Evolutionary conservation across 2,797 vertebrate genomes (phyloP).

Genomic region (Leuciscus waleckii): DNA sequence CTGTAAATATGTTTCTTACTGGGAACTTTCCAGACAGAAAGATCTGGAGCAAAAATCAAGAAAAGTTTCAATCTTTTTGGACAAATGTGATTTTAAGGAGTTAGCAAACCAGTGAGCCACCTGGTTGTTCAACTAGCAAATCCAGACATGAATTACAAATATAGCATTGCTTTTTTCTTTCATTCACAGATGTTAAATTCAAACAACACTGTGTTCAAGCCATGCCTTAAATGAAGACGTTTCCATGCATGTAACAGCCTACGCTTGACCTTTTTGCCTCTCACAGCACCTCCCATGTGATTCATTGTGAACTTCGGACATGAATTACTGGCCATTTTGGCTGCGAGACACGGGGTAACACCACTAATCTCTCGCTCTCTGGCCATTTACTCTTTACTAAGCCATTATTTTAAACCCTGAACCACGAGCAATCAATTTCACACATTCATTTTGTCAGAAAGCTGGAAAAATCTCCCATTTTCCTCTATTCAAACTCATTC

Average conservation of each 20-base stretch:
- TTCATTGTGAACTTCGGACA: constrained; percentile 23
- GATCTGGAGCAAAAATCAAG: not conserved
- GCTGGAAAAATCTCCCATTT: constrained; percentile 56
- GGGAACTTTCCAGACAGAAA: constrained; percentile 4
- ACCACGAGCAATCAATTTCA: constrained; percentile 65
- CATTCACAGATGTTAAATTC: constrained; percentile 4
- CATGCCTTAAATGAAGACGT: constrained; percentile 8
- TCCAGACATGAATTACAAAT: not conserved
- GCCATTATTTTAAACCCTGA: constrained; percentile 64
- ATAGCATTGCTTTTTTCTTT: not conserved
- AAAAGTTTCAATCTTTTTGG: not conserved
- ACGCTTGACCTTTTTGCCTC: constrained; percentile 2
- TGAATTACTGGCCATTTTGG: constrained; percentile 60
- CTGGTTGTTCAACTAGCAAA: not conserved
- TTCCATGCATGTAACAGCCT: not conserved
- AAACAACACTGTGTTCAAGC: constrained; percentile 4
- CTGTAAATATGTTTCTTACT: not conserved
- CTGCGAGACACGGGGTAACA: constrained; percentile 64
- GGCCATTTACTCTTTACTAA: constrained; percentile 60
- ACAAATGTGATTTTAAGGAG: not conserved
- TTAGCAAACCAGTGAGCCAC: not conserved
- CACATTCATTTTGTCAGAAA: constrained; percentile 54
- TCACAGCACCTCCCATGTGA: not conserved
- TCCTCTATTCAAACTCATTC: constrained; percentile 43
- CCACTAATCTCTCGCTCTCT: constrained; percentile 69